Evolutionary conservation across 2,888 invertebrate genomes (phyloP).

Genomic region (Andrena minutula): DNA sequence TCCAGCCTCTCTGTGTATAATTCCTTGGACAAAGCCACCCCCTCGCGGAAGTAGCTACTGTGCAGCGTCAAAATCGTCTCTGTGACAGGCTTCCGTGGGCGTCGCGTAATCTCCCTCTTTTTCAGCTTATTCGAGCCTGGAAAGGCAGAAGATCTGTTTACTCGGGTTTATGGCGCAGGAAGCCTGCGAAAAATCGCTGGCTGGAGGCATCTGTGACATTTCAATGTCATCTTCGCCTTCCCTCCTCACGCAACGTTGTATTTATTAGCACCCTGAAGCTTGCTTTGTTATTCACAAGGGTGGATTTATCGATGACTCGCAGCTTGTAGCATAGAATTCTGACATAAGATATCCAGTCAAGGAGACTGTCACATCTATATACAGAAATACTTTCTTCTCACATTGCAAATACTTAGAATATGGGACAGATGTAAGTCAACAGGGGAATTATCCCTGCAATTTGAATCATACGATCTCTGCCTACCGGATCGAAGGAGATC

Average conservation of each 20-base stretch:
- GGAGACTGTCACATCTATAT: too few relatives aligned
- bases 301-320: too few relatives aligned
- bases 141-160: constrained; percentile 6
- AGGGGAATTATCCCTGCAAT: too few relatives aligned
- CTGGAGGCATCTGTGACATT: background rate
- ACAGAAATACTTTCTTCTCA: too few relatives aligned
- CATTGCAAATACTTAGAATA: too few relatives aligned
- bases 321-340: too few relatives aligned
- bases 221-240: background rate
- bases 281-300: too few relatives aligned
- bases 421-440: too few relatives aligned
- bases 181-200: background rate
- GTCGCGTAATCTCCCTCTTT: constrained; percentile 15
- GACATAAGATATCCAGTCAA: too few relatives aligned
- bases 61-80: constrained; percentile 26
- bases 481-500: too few relatives aligned
- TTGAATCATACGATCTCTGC: too few relatives aligned
- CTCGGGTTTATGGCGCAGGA: background rate
- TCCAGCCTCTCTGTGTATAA: background rate
- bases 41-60: constrained; percentile 19
- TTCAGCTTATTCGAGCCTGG: background rate
- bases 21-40: background rate
- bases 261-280: background rate
- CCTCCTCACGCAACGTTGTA: background rate
- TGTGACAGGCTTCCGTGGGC: background rate